A percentile compares a stretch with the other conserved stretches of the same genome.
phyloP scores from a whole-genome alignment of 2,797 vertebrate genomes.

The Melanotaenia trifasciata region DNA sequence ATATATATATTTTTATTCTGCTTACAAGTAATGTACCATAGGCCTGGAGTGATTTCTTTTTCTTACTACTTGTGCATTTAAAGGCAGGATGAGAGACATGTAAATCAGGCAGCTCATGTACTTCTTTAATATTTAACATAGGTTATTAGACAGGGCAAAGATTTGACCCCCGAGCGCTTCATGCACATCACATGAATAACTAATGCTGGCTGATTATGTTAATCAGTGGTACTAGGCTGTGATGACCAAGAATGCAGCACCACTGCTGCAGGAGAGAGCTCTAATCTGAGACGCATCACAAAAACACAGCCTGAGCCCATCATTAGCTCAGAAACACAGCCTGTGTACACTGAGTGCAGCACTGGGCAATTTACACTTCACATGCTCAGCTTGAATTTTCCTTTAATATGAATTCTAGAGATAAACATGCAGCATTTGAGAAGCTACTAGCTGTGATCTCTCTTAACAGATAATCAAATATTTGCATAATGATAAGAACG shows the following conservation, averaged over 20 bases:
- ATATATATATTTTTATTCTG: slow-evolving; percentile 54
- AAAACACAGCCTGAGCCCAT: slow-evolving; percentile 80
- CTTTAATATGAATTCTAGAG: slow-evolving; percentile 74
- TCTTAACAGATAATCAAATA: slow-evolving; percentile 78
- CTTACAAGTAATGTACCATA: slow-evolving; percentile 68
- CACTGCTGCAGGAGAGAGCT: slow-evolving; percentile 76
- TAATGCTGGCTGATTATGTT: slow-evolving; percentile 88
- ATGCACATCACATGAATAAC: slow-evolving; percentile 86
- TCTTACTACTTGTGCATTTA: slow-evolving; percentile 66
- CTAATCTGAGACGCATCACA: slow-evolving; percentile 80
- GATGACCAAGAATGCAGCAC: slow-evolving; percentile 80
- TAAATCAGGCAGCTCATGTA: slow-evolving; percentile 85
- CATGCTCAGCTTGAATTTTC: slow-evolving; percentile 74
- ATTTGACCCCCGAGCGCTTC: slow-evolving; percentile 84
- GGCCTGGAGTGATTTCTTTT: slow-evolving; percentile 64
- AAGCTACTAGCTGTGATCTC: slow-evolving; percentile 75
- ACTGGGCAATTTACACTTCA: slow-evolving; percentile 76
- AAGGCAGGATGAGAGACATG: slow-evolving; percentile 83
- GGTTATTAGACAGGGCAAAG: slow-evolving; percentile 87
- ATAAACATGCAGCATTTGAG: slow-evolving; percentile 76
- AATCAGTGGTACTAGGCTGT: slow-evolving; percentile 80
- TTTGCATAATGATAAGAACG: slow-evolving; percentile 75
- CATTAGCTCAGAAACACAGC: slow-evolving; percentile 77
- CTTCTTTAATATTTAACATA: slow-evolving; percentile 89
- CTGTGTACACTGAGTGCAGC: slow-evolving; percentile 59